Conservation (phyloP, 2,113 vertebrate genomes). For the Gambusia affinis region DNA sequence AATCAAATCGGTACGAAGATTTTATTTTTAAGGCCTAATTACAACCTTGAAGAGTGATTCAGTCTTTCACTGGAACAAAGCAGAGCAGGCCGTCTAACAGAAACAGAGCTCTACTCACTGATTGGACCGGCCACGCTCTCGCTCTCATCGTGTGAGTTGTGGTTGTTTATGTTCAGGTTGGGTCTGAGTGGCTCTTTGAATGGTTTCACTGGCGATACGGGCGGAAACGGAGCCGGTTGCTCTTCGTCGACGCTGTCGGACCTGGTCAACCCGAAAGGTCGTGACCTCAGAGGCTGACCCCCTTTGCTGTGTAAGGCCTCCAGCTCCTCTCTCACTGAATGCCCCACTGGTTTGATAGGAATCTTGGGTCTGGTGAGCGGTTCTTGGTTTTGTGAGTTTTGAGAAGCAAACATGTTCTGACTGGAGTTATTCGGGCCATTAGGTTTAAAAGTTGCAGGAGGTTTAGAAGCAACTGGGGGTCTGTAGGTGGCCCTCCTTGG, state of each 20-base stretch:
- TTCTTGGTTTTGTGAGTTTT: conserved; percentile 56
- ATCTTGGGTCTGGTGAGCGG: conserved; percentile 71
- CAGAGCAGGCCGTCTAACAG: background rate
- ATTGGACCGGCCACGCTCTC: conserved; percentile 11
- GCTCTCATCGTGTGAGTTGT: conserved; percentile 61
- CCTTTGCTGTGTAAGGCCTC: conserved; percentile 46
- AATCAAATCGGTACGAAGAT: no score
- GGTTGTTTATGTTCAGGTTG: conserved; percentile 76
- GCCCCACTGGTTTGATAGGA: conserved; percentile 74
- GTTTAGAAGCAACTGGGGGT: conserved; percentile 84
- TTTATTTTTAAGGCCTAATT: no score
- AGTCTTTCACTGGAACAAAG: no score
- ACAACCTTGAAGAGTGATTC: no score
- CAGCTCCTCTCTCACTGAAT: conserved; percentile 46
- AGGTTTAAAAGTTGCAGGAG: conserved; percentile 80
- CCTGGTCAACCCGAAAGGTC: conserved; percentile 71
- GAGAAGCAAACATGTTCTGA: conserved; percentile 38
- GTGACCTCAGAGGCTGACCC: conserved; percentile 54
- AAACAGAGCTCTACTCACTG: conserved; percentile 57
- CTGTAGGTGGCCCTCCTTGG: conserved; percentile 78
- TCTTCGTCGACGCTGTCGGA: conserved; percentile 75
- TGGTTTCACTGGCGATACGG: conserved; percentile 34
- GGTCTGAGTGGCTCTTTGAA: conserved; percentile 61
- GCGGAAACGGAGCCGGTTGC: conserved; percentile 1
- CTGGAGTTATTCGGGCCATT: conserved; percentile 7